Percentiles rank a stretch among this genome's conserved stretches.
These are phyloP conservation scores for Argynnis bischoffii DNA, from an alignment of 2,888 invertebrate species.

Conservation along the genomic window DNA sequence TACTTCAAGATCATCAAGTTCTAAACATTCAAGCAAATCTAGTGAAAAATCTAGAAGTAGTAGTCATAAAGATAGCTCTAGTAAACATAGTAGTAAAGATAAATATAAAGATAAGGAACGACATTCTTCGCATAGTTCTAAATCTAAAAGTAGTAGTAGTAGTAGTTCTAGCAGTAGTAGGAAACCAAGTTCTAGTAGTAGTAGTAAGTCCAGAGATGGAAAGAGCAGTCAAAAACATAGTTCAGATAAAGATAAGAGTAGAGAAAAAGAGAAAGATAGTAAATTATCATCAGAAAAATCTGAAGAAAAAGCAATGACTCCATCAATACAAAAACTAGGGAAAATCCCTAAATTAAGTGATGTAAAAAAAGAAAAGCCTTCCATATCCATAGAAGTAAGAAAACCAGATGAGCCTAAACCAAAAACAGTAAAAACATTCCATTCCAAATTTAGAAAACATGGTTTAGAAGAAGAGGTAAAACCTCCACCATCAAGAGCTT, in stretches of 20 bases:
- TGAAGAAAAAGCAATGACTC: slow-evolving; percentile 85
- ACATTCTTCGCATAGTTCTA: slow-evolving; percentile 64
- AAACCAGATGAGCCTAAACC: slow-evolving; percentile 88
- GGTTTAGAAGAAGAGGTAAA: slow-evolving; percentile 94
- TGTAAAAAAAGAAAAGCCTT: slow-evolving; percentile 85
- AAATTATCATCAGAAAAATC: slow-evolving; percentile 82
- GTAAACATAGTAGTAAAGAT: slow-evolving; percentile 59
- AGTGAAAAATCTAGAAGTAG: slow-evolving; percentile 60
- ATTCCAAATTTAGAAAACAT: slow-evolving; percentile 95
- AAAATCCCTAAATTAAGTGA: slow-evolving; percentile 89
- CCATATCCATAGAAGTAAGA: slow-evolving; percentile 91
- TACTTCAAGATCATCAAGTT: slow-evolving; percentile 56
- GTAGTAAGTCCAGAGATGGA: slow-evolving; percentile 62
- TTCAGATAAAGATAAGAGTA: slow-evolving; percentile 59
- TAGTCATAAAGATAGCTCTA: slow-evolving; percentile 54
- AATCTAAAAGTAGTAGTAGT: slow-evolving; percentile 65
- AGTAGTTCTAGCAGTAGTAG: slow-evolving; percentile 48
- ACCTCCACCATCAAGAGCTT: slow-evolving; percentile 90
- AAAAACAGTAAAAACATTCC: slow-evolving; percentile 95
- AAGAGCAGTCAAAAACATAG: slow-evolving; percentile 49
- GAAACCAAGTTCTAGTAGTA: slow-evolving; percentile 58
- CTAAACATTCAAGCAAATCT: slow-evolving; percentile 67
- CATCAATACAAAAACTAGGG: slow-evolving; percentile 87
- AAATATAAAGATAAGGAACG: slow-evolving; percentile 57
- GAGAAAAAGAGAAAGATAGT: slow-evolving; percentile 61